These are phyloP conservation scores for Metacarcinus magister DNA, from an alignment of 2,888 invertebrate genomes.

Conservation along the genomic window DNA sequence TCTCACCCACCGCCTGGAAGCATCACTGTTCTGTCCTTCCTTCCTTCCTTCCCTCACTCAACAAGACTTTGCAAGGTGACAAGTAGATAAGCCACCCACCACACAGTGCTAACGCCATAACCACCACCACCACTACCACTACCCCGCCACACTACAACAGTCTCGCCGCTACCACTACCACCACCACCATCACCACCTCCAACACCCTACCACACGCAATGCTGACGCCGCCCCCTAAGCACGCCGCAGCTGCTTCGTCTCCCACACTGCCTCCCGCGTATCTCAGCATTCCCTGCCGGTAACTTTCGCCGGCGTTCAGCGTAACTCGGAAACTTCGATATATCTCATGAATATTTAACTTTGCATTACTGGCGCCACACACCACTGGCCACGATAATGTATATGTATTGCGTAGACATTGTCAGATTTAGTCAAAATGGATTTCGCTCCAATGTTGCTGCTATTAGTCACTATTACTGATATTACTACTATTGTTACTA, in stretches of 20 bases:
- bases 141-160: neutral
- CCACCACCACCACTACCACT: neutral
- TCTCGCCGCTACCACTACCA: neutral
- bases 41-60: neutral
- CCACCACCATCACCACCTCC: neutral
- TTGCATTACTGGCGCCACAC: slow-evolving; percentile 37
- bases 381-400: neutral
- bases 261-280: slow-evolving; percentile 4
- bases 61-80: neutral
- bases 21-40: neutral
- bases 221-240: neutral
- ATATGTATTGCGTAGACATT: neutral
- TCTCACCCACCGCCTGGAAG: neutral
- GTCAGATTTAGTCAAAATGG: neutral
- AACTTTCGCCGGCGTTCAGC: slow-evolving; percentile 19
- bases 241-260: neutral
- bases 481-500: neutral
- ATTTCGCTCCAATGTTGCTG: too few relatives aligned
- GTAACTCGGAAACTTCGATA: slow-evolving; percentile 3
- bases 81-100: neutral
- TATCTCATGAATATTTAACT: slow-evolving; percentile 29
- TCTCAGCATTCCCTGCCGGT: neutral
- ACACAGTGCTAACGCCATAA: neutral
- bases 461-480: neutral
- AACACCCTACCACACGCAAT: neutral